Evolutionary conservation across 2,113 vertebrate species (phyloP), one percentile per base, ranked within the genome.

Genomic region (Salvelinus sp.): DNA sequence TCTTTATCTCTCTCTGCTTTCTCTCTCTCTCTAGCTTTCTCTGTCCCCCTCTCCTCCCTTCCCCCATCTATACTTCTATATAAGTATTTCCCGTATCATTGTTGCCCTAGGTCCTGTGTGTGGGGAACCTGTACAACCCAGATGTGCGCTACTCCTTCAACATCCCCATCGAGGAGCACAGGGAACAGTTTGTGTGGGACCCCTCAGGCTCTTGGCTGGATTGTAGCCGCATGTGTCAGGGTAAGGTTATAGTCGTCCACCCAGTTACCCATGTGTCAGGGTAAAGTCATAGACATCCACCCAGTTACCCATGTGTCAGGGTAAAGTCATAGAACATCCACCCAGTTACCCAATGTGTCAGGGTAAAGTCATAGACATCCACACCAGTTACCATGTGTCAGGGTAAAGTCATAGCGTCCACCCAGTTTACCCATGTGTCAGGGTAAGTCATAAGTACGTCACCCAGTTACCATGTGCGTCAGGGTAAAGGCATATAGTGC

Each of bases 91-190:
- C 28, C 18, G 6, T 68, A 33, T 44, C 18, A 14, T 63, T 77
- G 76, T 85, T 82, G 87, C 70, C 70, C 20, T 75, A 99, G 97
- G 97, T 98, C 83, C 89, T 99, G 74, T 97, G 97, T 90, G 97
- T 99, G 87, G 97, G 97, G 79, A 98, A 97, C 91, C 94, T 98
- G 57, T 94, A 98, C 89, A 98, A 94, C 87, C 97, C 97, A 66
- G 97, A 98, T 82, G 95, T 99, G 47, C 96, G 79, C 69, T 99
- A 98, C 77, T 97, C 96, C 58, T 99, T 97, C 90, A 98, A 89
- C 87, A 88, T 99, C 82, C 97, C 97, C 10, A 88, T 97, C 81
- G 95, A 95, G 89, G 94, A 94, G n/a, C 90, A 92, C 83, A 88
- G 57, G 3, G 94, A 97, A 80, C 85, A 91, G n/a, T 98, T 97